A percentile compares a stretch with the other conserved stretches of the same genome.
Conservation (phyloP, 1,140 invertebrate species). For the Globodera rostochiensis region DNA sequence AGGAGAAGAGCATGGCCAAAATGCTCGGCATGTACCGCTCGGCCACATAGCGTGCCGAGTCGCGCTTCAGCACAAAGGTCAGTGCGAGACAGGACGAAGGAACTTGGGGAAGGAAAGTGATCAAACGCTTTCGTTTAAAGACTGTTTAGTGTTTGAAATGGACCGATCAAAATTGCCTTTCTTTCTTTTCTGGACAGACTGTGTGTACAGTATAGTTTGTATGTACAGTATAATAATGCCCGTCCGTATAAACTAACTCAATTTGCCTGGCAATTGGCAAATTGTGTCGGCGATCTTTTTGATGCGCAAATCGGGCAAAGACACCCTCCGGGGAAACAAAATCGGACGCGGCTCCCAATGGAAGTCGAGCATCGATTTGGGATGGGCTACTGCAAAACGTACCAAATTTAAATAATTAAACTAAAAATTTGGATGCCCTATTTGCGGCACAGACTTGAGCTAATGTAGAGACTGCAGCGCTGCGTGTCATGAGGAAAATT, state of each 20-base stretch:
- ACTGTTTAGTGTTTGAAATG: too few species aligned
- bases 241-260: conserved; percentile 39
- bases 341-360: conserved; percentile 54
- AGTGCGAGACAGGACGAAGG: conserved; percentile 59
- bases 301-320: conserved; percentile 59
- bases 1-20: conserved; percentile 58
- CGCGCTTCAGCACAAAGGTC: conserved; percentile 53
- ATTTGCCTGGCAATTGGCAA: conserved; percentile 59
- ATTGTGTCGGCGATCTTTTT: conserved; percentile 47
- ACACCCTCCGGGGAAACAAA: conserved; percentile 44
- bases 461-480: conserved; percentile 59
- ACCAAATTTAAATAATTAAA: neutral
- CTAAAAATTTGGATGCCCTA: too few species aligned
- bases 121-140: too few species aligned
- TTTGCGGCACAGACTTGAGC: conserved; percentile 42
- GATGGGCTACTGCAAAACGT: conserved; percentile 59
- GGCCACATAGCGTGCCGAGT: conserved; percentile 59
- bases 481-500: conserved; percentile 60
- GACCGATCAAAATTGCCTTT: too few species aligned
- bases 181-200: too few species aligned
- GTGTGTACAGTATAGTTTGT: neutral
- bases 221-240: too few species aligned
- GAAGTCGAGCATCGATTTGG: conserved; percentile 54
- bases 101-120: conserved; percentile 41
- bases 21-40: conserved; percentile 63